Evolutionary conservation across 2,113 vertebrate genomes (phyloP), one percentile per base, ranked within the genome.

Genomic region (Gymnocephalus cernua): DNA sequence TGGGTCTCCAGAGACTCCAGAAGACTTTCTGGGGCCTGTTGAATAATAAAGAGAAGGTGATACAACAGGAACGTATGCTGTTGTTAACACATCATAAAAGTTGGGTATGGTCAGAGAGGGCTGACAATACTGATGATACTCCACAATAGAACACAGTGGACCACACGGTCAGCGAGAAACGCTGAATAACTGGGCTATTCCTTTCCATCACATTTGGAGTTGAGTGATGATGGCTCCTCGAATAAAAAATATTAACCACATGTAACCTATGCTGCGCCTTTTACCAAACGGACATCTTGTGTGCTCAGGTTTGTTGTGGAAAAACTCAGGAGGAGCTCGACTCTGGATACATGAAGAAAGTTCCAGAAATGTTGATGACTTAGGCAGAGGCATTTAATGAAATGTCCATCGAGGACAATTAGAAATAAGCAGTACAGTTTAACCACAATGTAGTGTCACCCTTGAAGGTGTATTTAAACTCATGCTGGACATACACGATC

Each of bases 1-100:
- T 99, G 98, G 23, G 98, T 99, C 90, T 99, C 98, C 87, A 99
- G 95, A 51, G 98, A 99, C 92, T 98, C 97, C 95, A 99, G 96
- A 83, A 99, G 97, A 94, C 98, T 99, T 94, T 98, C 98, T 32
- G 98, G 98, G 91, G 98, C 98, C 98, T 99, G 89, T 1, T 82
- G 80, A 77, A 51, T 32, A 75, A 89, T 35, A 86, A 64, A 86
- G 13, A 83, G 6, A 62, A 4, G 18, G 8, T 76, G 54, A 54
- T 64, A n/a, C 21, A 62, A 54, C 53, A n/a, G 38, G 44, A 41
- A 21, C 25, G 9, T 15, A 21, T 23, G 21, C 45, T 68, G 18
- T 19, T 53, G n/a, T 53, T 8, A 29, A 73, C 25, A 56, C 61
- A 82, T 48, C 21, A 29, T 48, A 9, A 57, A 35, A 19, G 62